Evolutionary conservation across 23 tunicate species (phyloP).

Genomic region (Aplidium turbinatum): DNA sequence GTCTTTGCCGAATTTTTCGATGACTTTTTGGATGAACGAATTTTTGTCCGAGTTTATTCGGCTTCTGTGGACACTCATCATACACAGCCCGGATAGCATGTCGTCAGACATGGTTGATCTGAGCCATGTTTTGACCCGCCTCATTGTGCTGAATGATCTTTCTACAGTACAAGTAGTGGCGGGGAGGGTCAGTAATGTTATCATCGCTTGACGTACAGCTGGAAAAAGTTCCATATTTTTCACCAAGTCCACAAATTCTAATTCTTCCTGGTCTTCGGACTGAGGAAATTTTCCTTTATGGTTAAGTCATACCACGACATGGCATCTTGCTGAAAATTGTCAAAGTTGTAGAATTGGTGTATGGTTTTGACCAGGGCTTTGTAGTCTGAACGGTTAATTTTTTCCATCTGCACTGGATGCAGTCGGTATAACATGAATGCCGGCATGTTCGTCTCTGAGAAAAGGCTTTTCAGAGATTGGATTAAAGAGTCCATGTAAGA

Average conservation of each 20-base stretch:
- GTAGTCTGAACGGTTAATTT: constrained; percentile 16
- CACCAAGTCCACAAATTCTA: constrained; percentile 24
- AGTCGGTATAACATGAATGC: constrained; percentile 6
- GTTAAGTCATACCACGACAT: constrained; percentile 26
- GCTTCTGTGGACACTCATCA: too few relatives aligned
- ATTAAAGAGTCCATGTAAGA: constrained; percentile 19
- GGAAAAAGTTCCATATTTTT: constrained; percentile 24
- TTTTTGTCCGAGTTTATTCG: too few relatives aligned
- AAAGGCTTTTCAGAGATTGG: constrained; percentile 11
- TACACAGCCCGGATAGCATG: too few relatives aligned
- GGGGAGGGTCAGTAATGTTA: constrained; percentile 29
- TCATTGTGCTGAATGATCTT: too few relatives aligned
- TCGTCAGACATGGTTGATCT: too few relatives aligned
- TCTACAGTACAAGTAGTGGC: too few relatives aligned
- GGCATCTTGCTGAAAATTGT: constrained; percentile 21
- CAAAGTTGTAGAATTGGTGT: neutral
- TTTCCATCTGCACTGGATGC: constrained; percentile 20
- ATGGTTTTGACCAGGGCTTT: constrained; percentile 22
- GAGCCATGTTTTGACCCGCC: too few relatives aligned
- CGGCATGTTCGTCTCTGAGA: constrained; percentile 11
- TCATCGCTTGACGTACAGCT: constrained; percentile 29
- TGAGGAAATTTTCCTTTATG: constrained; percentile 23
- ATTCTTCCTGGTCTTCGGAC: constrained; percentile 11
- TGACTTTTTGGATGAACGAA: too few relatives aligned
- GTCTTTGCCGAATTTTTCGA: too few relatives aligned